phyloP scores from a whole-genome alignment of 2,888 invertebrate genomes.

The Sinohyriopsis cumingii region DNA sequence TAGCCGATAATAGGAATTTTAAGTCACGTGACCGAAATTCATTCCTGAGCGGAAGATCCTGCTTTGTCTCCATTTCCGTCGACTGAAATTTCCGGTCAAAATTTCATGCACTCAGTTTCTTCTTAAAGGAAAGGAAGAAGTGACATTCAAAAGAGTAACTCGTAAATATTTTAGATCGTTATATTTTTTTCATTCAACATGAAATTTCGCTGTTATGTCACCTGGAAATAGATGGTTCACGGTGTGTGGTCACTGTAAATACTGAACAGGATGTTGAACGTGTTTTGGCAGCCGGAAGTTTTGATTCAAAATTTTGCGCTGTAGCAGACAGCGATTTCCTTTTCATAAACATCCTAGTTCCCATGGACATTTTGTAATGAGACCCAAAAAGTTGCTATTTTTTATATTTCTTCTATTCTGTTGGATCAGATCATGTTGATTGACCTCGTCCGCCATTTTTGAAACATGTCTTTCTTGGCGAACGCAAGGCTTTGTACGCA shows the following conservation, averaged over 20 bases:
- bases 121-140: background rate
- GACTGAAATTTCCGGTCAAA: conserved; percentile 59
- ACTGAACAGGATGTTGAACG: conserved; percentile 64
- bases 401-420: too few species aligned
- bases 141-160: background rate
- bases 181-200: background rate
- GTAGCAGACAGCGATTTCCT: conserved; percentile 65
- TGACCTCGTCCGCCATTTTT: too few species aligned
- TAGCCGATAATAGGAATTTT: too few species aligned
- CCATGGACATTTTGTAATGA: too few species aligned
- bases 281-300: conserved; percentile 64
- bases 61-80: conserved; percentile 63
- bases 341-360: conserved; percentile 14
- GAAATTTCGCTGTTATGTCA: background rate
- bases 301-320: conserved; percentile 59
- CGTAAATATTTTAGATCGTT: background rate
- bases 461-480: too few species aligned
- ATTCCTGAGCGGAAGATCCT: conserved; percentile 47
- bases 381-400: too few species aligned
- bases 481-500: too few species aligned
- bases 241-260: conserved; percentile 12
- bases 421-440: too few species aligned
- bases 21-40: conserved; percentile 49
- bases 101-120: conserved; percentile 7
- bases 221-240: too few species aligned